Base-by-base conservation (phyloP, 2,888 invertebrate genomes). In the Argyresthia goedartella region DNA sequence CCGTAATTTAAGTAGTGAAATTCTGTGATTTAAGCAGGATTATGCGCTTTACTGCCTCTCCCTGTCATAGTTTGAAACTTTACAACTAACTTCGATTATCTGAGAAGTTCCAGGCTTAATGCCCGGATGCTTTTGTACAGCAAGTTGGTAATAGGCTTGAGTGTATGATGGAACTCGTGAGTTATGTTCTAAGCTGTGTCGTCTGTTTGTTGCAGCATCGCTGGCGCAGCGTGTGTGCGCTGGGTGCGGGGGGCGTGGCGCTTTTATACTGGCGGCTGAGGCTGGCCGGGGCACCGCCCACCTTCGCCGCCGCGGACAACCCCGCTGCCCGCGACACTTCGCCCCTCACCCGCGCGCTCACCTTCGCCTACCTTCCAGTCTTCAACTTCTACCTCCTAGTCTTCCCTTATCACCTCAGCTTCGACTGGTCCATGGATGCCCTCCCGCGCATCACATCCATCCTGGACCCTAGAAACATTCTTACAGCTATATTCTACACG, bases 361-460 rank as follows among this genome's bases (percentile, higher is more conserved):
- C 98, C 51, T 98, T 97, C 81, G 88, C 93, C 59, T 97, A 96
- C 76, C 90, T 99, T 62, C 98, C 98, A 43, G 93, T 94, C 46
- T 93, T 96, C 71, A 98, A 98, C 81, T 92, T 96, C 66, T 91
- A 92, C 76, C 90, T 98, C 66, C 88, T 98, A 55, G 74, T 98
- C 43, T 95, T 92, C 75, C 98, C 98, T 7, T 90, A 91, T 62
- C 91, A 92, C 61, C 88, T 99, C 52, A 97, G 97, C 76, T 99
- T 98, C 84, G 98, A 99, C 81, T 99, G 98, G 99, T 97, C 98
- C 33, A 98, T 99, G 98, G 97, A 97, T 64, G 93, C 98, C 1
- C 92, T 99, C 65, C 96, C 97, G 8, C 89, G 95, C 56, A 91
- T 99, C 61, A 91, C 91, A 49, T 89, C 91, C 34, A 62, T 95